Evolutionary conservation across 2,113 vertebrate species (phyloP).

Genomic region (Neotoma lepida): DNA sequence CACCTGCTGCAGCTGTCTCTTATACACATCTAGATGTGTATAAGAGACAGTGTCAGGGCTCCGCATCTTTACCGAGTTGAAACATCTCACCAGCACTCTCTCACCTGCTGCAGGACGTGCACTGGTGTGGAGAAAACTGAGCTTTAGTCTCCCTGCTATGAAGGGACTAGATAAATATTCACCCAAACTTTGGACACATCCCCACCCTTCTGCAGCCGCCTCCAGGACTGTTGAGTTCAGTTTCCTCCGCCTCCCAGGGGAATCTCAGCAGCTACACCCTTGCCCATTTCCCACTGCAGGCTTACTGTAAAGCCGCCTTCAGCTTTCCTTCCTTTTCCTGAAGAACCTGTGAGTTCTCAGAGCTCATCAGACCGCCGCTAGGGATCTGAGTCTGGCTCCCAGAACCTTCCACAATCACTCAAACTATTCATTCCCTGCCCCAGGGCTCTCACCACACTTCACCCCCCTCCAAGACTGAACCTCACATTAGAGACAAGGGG

Average conservation of each 20-base stretch:
- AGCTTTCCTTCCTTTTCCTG: not conserved
- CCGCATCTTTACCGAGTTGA: not conserved
- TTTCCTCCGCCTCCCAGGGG: slow-evolving; percentile 11
- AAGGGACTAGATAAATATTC: not conserved
- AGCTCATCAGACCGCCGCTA: not conserved
- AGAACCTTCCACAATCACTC: not conserved
- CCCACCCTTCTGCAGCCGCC: not conserved
- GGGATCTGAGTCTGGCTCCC: not conserved
- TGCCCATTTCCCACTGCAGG: not conserved
- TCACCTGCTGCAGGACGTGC: not conserved
- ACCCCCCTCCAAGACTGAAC: not conserved
- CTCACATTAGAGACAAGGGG: not conserved
- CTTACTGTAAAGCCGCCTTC: not conserved
- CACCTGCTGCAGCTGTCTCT: not conserved
- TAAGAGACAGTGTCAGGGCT: too few species aligned
- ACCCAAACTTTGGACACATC: not conserved
- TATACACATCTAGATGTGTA: too few species aligned
- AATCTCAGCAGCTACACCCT: slow-evolving; percentile 8
- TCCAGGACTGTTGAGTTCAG: not conserved
- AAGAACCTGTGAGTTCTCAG: not conserved
- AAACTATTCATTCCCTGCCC: not conserved
- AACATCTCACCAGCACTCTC: too few species aligned
- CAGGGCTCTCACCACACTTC: not conserved
- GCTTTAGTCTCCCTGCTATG: not conserved
- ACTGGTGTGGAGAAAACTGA: not conserved